These are phyloP conservation scores for Melanostigma gelatinosum DNA, from an alignment of 2,113 vertebrate species.

Conservation along the genomic window DNA sequence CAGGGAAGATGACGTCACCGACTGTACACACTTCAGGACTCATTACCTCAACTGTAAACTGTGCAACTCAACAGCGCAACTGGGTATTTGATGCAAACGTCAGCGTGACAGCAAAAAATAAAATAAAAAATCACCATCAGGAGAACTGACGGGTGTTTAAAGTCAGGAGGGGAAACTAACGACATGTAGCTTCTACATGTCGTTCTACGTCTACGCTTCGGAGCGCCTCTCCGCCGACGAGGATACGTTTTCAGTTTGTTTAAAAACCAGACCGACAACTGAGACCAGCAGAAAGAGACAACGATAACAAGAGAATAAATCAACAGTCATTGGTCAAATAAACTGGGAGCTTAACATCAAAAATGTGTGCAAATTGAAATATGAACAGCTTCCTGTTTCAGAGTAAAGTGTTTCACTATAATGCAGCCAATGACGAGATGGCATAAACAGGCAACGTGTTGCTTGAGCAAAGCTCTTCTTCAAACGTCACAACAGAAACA, in stretches of 20 bases:
- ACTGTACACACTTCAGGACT: not conserved
- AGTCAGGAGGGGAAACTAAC: not conserved
- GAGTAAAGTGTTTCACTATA: too few relatives aligned
- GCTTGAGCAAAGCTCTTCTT: too few relatives aligned
- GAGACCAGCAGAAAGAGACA: too few relatives aligned
- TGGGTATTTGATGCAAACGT: not conserved
- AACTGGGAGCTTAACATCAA: not conserved
- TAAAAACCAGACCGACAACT: too few relatives aligned
- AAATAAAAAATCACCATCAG: not conserved
- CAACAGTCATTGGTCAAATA: not conserved
- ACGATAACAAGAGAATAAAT: too few relatives aligned
- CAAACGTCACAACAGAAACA: not conserved
- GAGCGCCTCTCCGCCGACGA: too few relatives aligned
- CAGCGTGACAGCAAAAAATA: not conserved
- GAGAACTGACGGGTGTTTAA: not conserved
- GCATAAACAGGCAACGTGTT: too few relatives aligned
- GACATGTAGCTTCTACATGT: too few relatives aligned
- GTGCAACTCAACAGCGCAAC: slow-evolving; percentile 14
- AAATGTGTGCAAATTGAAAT: not conserved
- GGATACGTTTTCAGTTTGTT: too few relatives aligned
- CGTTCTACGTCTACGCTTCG: too few relatives aligned
- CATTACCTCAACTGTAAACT: not conserved
- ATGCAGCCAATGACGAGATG: too few relatives aligned
- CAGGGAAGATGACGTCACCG: not conserved
- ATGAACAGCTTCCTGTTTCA: too few relatives aligned